Evolutionary conservation across 2,113 vertebrate genomes (phyloP).

Genomic region (Maccullochella peelii): DNA sequence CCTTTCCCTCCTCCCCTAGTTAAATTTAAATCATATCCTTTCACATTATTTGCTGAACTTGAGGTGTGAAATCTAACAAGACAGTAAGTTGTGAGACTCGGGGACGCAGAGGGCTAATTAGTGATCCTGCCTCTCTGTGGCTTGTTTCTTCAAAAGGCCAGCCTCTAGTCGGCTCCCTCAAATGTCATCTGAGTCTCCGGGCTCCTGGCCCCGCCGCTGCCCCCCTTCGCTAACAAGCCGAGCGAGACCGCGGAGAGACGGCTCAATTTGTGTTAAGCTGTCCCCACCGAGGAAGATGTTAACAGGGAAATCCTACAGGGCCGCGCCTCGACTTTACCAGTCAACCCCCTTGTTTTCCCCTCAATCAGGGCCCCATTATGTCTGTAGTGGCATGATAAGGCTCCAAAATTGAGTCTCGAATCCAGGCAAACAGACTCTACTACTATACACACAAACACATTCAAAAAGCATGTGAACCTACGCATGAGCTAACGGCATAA

Average conservation of each 20-base stretch:
- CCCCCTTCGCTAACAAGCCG: constrained; percentile 74
- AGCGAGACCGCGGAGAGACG: constrained; percentile 64
- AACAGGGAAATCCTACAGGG: constrained; percentile 57
- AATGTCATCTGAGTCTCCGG: constrained; percentile 81
- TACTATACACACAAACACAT: not conserved
- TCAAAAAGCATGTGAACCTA: constrained; percentile 27
- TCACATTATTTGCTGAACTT: constrained; percentile 68
- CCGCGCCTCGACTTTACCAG: constrained; percentile 39
- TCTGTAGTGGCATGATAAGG: constrained; percentile 38
- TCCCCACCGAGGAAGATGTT: constrained; percentile 69
- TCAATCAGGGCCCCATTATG: constrained; percentile 51
- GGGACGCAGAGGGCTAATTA: constrained; percentile 76
- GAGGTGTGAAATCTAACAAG: constrained; percentile 75
- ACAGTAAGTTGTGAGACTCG: constrained; percentile 66
- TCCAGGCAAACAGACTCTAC: constrained; percentile 19
- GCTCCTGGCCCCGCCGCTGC: constrained; percentile 53
- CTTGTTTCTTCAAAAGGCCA: constrained; percentile 81
- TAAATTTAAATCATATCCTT: constrained; percentile 61
- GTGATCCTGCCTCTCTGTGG: constrained; percentile 68
- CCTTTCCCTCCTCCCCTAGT: constrained; percentile 11
- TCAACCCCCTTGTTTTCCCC: constrained; percentile 37
- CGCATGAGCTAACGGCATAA: not conserved
- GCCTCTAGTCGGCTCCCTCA: constrained; percentile 69
- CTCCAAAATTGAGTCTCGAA: constrained; percentile 31
- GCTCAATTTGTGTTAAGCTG: constrained; percentile 76